Conservation (phyloP, 35 echinoderm and acorn worm genomes). For the Strongylocentrotus purpuratus region DNA sequence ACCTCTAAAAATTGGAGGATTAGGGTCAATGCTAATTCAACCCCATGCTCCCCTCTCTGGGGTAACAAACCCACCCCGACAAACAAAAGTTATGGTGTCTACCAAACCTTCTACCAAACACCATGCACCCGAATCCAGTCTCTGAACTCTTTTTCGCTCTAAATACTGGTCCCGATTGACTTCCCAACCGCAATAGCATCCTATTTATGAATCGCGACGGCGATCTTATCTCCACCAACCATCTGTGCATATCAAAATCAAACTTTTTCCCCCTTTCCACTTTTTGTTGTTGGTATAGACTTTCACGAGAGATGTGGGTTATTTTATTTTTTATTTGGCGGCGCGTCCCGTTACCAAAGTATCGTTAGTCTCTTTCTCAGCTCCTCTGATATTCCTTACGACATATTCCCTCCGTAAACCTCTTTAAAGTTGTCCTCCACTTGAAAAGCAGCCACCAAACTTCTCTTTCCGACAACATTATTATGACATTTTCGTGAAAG, state of each 20-base stretch:
- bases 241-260: slow-evolving; percentile 28
- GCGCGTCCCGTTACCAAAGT: background rate
- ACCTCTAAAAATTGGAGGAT: background rate
- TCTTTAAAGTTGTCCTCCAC: background rate
- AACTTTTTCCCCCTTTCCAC: background rate
- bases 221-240: slow-evolving; percentile 47
- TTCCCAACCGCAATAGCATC: slow-evolving; percentile 7
- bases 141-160: background rate
- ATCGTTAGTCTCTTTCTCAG: background rate
- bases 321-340: background rate
- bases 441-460: background rate
- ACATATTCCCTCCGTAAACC: background rate
- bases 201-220: slow-evolving; percentile 29
- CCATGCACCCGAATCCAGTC: background rate
- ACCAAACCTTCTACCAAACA: background rate
- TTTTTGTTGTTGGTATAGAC: background rate
- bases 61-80: background rate
- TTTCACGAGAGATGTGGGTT: no score
- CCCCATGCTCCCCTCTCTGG: background rate
- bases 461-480: background rate
- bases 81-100: background rate
- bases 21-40: slow-evolving; percentile 17
- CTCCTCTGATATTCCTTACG: background rate
- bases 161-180: slow-evolving; percentile 12
- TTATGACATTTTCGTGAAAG: background rate